Evolutionary conservation across 2,888 invertebrate genomes (phyloP), one percentile per base, ranked within the genome.

Genomic region (Cactoblastis cactorum): DNA sequence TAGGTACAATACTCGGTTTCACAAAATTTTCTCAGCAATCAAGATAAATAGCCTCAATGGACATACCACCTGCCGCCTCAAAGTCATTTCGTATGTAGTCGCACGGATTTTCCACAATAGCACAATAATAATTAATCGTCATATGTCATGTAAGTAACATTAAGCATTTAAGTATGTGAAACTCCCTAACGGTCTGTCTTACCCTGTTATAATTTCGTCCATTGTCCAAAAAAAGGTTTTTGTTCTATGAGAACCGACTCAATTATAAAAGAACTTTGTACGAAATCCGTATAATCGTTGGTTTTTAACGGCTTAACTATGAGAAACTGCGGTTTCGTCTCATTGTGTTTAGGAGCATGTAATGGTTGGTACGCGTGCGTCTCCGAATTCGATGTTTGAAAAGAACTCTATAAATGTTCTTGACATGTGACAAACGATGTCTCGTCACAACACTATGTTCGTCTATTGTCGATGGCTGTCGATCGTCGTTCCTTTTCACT

Each of bases 251-350:
- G 89, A 89, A 89, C 88, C 76, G 76, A 74, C 80, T 83, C 87
- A 88, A 89, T 89, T 89, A 88, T 82, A 69, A 67, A 62, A 67
- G 32, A 65, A 69, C 68, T 67, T 67, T 72, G 71, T 80, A 85
- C 81, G 79, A 88, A 89, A 87, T 83, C 77, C 71, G 80, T 82
- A 81, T 88, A 87, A 89, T 88, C 83, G 84, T 71, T 68, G 74
- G 80, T 82, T 79, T 84, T 86, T 83, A 86, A 84, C 78, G 70
- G 80, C 80, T 77, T 87, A 89, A 89, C 89, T 87, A 87, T 89
- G 89, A 77, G 89, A 89, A 83, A 75, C 74, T 67, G 65, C 70
- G 73, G 32, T 77, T 81, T 77, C 67, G 76, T 69, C 75, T 82
- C 74, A 86, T 87, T 89, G 87, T 87, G 61, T 61, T 71, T 69